phyloP scores from a whole-genome alignment of 2,113 vertebrate genomes.

The mouse (Mus musculus) region DNA sequence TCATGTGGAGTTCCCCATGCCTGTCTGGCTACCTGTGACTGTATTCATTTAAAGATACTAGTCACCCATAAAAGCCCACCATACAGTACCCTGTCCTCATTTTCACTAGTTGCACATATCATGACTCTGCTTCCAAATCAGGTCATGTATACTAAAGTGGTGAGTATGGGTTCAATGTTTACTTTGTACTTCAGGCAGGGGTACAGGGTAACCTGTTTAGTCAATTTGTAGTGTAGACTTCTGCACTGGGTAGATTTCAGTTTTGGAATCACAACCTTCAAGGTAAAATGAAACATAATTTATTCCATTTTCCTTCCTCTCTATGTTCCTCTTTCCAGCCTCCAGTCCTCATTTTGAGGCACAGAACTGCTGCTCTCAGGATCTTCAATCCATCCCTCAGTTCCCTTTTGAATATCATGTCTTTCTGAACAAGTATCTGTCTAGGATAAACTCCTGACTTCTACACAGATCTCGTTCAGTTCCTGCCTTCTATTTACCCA shows the following conservation, averaged over 20 bases:
- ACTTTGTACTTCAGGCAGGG: background rate
- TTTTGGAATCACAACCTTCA: background rate
- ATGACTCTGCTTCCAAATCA: background rate
- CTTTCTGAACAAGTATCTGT: background rate
- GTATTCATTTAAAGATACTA: background rate
- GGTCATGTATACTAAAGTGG: background rate
- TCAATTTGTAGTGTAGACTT: background rate
- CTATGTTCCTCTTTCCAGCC: background rate
- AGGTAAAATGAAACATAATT: background rate
- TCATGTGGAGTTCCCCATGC: too few species aligned
- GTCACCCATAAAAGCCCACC: background rate
- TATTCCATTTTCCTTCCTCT: background rate
- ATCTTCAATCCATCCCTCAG: background rate
- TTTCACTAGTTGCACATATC: background rate
- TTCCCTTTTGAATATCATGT: background rate
- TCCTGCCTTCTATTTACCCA: too few species aligned
- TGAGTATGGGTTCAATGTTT: background rate
- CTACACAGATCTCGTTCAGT: background rate
- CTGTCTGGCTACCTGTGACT: background rate
- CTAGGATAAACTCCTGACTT: background rate
- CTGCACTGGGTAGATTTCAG: constrained; percentile 1
- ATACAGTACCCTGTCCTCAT: background rate
- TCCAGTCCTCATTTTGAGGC: background rate
- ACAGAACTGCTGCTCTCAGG: background rate
- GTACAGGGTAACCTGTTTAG: background rate